These are phyloP conservation scores for Coregonus ussuriensis DNA, from an alignment of 2,797 vertebrate genomes.

Conservation along the genomic window DNA sequence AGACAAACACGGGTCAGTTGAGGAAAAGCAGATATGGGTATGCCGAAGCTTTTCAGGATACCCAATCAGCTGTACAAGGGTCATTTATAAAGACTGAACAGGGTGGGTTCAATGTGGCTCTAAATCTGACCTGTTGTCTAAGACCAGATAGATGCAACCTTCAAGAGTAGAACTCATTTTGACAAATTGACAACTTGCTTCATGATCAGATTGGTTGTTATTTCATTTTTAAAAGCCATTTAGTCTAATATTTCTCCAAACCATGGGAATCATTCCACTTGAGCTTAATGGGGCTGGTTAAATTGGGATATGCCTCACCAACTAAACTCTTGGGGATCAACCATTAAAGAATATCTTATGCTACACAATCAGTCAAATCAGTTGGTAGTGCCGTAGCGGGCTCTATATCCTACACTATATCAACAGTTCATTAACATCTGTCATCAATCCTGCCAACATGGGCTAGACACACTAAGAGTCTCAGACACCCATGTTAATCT, in stretches of 20 bases:
- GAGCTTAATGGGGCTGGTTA: not conserved
- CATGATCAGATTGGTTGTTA: not conserved
- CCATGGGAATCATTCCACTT: not conserved
- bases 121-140: not conserved
- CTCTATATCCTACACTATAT: not conserved
- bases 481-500: not conserved
- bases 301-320: not conserved
- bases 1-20: not conserved
- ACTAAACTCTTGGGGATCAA: not conserved
- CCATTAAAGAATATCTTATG: not conserved
- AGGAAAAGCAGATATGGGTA: not conserved
- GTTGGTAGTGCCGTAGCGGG: not conserved
- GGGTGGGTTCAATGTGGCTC: not conserved
- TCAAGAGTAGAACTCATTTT: not conserved
- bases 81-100: not conserved
- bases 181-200: not conserved
- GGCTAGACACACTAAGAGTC: too few relatives aligned
- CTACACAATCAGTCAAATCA: not conserved
- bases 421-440: constrained; percentile 7
- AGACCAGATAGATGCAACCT: not conserved
- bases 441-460: not conserved
- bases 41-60: not conserved
- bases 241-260: not conserved
- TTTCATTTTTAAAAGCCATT: not conserved
- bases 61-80: not conserved